Conservation (phyloP, 2,113 vertebrate genomes). For the Neodon shergylaensis region DNA sequence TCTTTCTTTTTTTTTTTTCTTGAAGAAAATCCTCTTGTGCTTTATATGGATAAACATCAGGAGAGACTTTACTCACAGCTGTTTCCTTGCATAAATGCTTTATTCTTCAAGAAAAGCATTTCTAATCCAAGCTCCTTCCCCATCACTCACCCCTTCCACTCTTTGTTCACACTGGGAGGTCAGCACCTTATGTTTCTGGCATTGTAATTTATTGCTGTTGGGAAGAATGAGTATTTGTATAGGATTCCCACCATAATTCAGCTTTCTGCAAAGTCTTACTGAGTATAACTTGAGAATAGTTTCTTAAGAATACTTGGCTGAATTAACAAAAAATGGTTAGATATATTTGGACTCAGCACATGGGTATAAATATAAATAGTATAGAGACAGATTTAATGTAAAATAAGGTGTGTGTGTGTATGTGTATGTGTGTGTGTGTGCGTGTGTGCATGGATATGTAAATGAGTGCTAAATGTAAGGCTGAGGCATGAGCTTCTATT, state of each 20-base stretch:
- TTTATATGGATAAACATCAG: constrained; percentile 68
- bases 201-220: constrained; percentile 76
- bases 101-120: constrained; percentile 72
- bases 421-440: background rate
- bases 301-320: constrained; percentile 70
- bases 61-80: constrained; percentile 66
- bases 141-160: constrained; percentile 17
- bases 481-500: constrained; percentile 68
- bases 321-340: constrained; percentile 63
- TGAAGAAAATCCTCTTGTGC: constrained; percentile 54
- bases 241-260: constrained; percentile 68
- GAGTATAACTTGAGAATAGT: constrained; percentile 74
- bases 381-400: constrained; percentile 78
- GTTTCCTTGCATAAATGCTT: constrained; percentile 67
- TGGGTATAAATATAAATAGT: constrained; percentile 78
- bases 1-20: background rate
- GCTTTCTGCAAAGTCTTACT: constrained; percentile 68
- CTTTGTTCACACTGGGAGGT: constrained; percentile 67
- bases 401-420: constrained; percentile 69
- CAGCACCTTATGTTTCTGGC: constrained; percentile 71
- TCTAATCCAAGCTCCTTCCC: constrained; percentile 75
- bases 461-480: constrained; percentile 73
- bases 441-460: constrained; percentile 73
- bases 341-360: constrained; percentile 76
- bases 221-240: constrained; percentile 69